Evolutionary conservation across 2,888 invertebrate genomes (phyloP), one percentile per base, ranked within the genome.

Genomic region (Portevinia maculata): DNA sequence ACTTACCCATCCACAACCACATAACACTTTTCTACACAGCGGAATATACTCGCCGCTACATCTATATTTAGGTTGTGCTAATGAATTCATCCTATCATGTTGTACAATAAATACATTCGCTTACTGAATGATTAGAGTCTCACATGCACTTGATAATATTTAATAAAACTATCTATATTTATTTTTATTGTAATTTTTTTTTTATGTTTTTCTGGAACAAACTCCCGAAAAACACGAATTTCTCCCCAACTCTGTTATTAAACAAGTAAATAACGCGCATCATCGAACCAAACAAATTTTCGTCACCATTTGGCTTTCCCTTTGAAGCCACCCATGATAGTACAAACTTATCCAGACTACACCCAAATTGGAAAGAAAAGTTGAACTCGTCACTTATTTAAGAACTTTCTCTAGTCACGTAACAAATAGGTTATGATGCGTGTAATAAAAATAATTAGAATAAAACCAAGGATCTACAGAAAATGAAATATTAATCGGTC

Each of bases 401-500:
- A 28, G n/a, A 30, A 59, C 30, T 34, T 48, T 13, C n/a, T 62
- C 60, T 34, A 44, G 53, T 44, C 67, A 46, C 55, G 69, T 69
- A 69, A 69, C 46, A 24, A 24, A 37, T 44, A 44, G 44, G 44
- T 44, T 46, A 57, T n/a, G 50, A 13, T 13, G 6, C 11, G 37
- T 28, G 34, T 48, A 48, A 32, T 60, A 41, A 30, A 39, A 48
- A 44, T 46, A 44, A 53, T 53, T 62, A 64, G 7, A 53, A 41
- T 48, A 17, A 48, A 53, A 13, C 48, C 30, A 53, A 19, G 48
- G 19, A 73, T 64, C 19, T 53, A 11, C 24, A 62, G 19, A 13
- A 41, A 57, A 67, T 67, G 2, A 75, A 59, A 67, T 37, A 60
- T 53, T 46, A 60, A 53, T 67, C 44, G 34, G 37, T 67, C 24